Evolutionary conservation across 2,113 vertebrate species (phyloP), one percentile per base, ranked within the genome.

Genomic region (Aleadryas rufinucha): DNA sequence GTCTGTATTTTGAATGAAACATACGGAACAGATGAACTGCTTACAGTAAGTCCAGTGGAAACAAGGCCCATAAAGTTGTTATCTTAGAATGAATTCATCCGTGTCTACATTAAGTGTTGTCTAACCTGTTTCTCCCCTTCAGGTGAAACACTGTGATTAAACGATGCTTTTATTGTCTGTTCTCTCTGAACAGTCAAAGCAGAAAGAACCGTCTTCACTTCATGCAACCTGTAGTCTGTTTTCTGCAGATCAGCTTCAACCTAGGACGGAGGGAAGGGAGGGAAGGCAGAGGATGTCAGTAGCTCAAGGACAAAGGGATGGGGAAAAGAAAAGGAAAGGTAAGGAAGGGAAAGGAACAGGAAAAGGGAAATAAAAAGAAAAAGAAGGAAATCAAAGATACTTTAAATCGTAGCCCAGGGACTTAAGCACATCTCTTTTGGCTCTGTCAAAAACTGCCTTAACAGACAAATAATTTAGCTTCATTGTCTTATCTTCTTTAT

Each of bases 151-250:
- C 71, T 59, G 4, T 15, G 76, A 10, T 84, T 84, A 69, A 49
- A 64, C 1, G 83, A 81, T 15, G 69, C 39, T 45, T 92, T 65
- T 49, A 95, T 10, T 4, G 96, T 97, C 91, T 97, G 95, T 91
- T 99, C 98, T 96, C 97, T 96, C 93, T 98, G 98, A 49, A 68
- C 52, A 18, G 96, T 59, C 52, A 98, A 84, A 49, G 96, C 95
- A 81, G 76, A 97, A 59, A 98, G 87, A 66, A 97, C 10, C 27
- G 83, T 68, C 37, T 95, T 93, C 50, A 97, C 50, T 47, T 98
- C 97, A 56, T 79, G 81, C 50, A 99, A 92, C 21, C 93, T 96
- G 35, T 77, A 91, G 70, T 98, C 98, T 23, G 96, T 98, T 87
- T 98, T 98, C 78, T 94, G 96, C 31, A 98, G 95, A 83, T 97